Conservation (phyloP, 2,888 invertebrate genomes). For the Eugnorisma glareosa region DNA sequence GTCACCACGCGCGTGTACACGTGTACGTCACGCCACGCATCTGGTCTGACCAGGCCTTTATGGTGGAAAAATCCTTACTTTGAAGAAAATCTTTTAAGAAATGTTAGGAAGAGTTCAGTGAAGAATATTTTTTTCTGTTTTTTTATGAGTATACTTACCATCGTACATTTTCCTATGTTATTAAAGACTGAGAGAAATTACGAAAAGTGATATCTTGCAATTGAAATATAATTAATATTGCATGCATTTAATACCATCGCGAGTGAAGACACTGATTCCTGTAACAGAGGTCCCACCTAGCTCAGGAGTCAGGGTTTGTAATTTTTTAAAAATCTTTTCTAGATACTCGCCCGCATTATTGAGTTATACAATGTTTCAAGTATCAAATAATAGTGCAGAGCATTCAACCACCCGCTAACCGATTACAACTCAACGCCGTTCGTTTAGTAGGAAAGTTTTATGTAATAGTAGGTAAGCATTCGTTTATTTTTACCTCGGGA, state of each 20-base stretch:
- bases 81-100: slow-evolving; percentile 3
- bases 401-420: slow-evolving; percentile 8
- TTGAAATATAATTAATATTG: background rate
- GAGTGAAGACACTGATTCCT: background rate
- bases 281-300: too few relatives aligned
- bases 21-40: too few relatives aligned
- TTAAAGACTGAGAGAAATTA: background rate
- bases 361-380: background rate
- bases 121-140: background rate
- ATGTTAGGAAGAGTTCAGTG: background rate
- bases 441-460: slow-evolving; percentile 64
- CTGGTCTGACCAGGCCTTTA: too few relatives aligned
- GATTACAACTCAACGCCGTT: slow-evolving; percentile 37
- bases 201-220: too few relatives aligned
- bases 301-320: too few relatives aligned
- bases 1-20: too few relatives aligned
- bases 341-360: background rate
- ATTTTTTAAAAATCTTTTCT: too few relatives aligned
- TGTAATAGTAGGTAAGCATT: slow-evolving; percentile 66
- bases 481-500: slow-evolving; percentile 69
- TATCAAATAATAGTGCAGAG: background rate
- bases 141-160: background rate
- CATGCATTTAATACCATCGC: background rate
- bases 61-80: slow-evolving; percentile 16
- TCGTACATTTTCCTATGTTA: background rate